phyloP scores from a whole-genome alignment of 2,797 vertebrate genomes.

The Sternotherus odoratus region DNA sequence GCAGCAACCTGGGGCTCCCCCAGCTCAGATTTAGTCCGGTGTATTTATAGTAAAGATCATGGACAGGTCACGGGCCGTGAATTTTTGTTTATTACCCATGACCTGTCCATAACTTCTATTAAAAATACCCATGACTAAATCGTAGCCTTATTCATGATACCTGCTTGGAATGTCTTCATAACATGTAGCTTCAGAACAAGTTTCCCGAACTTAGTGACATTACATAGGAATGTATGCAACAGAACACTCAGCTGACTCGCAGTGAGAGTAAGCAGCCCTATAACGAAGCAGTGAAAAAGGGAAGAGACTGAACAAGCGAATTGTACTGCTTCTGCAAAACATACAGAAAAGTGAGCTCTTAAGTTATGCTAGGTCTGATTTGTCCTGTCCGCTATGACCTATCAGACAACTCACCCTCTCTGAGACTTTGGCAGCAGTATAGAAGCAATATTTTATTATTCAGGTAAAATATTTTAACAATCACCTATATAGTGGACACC shows the following conservation, averaged over 20 bases:
- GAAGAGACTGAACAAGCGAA: constrained; percentile 11
- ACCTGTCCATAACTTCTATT: too few relatives aligned
- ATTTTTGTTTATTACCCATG: too few relatives aligned
- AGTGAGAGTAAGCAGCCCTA: neutral
- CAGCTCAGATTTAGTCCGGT: too few relatives aligned
- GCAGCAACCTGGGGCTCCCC: too few relatives aligned
- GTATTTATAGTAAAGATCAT: too few relatives aligned
- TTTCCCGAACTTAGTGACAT: neutral
- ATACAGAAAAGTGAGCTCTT: neutral
- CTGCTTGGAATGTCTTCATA: neutral
- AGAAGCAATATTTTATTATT: neutral
- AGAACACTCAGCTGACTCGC: neutral
- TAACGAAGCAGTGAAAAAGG: neutral
- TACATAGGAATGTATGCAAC: neutral
- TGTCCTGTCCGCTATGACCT: neutral
- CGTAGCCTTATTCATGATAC: neutral
- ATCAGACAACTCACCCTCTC: neutral
- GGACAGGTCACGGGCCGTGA: too few relatives aligned
- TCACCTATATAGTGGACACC: neutral
- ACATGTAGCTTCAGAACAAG: neutral
- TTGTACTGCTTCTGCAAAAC: neutral
- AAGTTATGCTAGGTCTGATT: constrained; percentile 12
- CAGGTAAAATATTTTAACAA: neutral
- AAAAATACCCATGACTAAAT: too few relatives aligned
- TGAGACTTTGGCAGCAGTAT: neutral